phyloP scores from a whole-genome alignment of 2,113 vertebrate species.

The Eurystomus gularis region DNA sequence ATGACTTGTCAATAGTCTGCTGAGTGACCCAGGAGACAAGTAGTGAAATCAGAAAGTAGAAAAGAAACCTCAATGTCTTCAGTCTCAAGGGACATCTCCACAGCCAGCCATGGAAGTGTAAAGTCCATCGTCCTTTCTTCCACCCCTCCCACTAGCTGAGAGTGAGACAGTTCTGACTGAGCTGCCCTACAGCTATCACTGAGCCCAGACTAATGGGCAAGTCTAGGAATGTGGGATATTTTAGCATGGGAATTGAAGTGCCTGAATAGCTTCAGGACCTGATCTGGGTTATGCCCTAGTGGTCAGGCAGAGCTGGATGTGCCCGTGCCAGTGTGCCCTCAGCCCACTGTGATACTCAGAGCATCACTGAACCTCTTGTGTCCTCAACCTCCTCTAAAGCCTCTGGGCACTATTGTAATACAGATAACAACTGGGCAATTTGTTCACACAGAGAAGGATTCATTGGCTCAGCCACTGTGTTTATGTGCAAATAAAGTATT shows the following conservation, averaged over 20 bases:
- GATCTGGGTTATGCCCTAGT: not conserved
- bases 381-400: not conserved
- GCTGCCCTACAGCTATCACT: not conserved
- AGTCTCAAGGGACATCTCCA: not conserved
- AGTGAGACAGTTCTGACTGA: not conserved
- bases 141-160: not conserved
- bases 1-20: not conserved
- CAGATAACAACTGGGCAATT: not conserved
- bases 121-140: not conserved
- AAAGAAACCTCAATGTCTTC: not conserved
- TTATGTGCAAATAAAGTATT: not conserved
- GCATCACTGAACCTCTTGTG: not conserved
- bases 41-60: not conserved
- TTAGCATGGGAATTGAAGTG: not conserved
- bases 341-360: not conserved
- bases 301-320: not conserved
- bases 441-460: not conserved
- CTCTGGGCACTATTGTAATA: not conserved
- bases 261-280: not conserved
- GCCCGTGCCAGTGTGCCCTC: fast-evolving
- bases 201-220: not conserved
- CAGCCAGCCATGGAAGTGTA: not conserved
- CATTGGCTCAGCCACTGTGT: not conserved
- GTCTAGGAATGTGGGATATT: not conserved
- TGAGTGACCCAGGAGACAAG: not conserved